A percentile compares a stretch with the other conserved stretches of the same genome.
Evolutionary conservation across 2,888 invertebrate species (phyloP).

Genomic region (Calephelis perditalis): DNA sequence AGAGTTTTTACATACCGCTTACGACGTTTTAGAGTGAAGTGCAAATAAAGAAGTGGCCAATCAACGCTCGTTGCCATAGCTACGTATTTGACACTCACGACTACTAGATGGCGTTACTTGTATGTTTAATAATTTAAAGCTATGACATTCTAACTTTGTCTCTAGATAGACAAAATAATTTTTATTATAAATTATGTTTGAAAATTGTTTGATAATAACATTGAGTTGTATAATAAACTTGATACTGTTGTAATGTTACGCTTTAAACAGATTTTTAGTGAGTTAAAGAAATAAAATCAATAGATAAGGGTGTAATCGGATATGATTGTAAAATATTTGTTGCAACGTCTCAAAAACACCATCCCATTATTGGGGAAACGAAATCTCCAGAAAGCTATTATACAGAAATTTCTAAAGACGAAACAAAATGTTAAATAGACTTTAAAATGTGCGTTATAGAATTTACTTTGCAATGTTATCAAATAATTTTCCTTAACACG

Average conservation of each 20-base stretch:
- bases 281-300: constrained; percentile 3
- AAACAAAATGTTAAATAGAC: constrained; percentile 36
- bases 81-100: constrained; percentile 42
- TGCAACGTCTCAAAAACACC: constrained; percentile 57
- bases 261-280: background rate
- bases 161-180: background rate
- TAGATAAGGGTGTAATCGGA: constrained; percentile 22
- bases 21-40: constrained; percentile 38
- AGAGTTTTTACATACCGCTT: constrained; percentile 40
- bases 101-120: constrained; percentile 58
- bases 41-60: constrained; percentile 59
- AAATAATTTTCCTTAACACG: constrained; percentile 42
- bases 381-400: constrained; percentile 72
- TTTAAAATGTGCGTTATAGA: constrained; percentile 45
- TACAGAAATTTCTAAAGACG: constrained; percentile 59
- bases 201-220: background rate
- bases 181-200: background rate
- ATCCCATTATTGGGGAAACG: constrained; percentile 63
- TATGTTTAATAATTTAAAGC: background rate
- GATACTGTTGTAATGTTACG: background rate
- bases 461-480: constrained; percentile 43
- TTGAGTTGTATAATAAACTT: background rate
- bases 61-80: constrained; percentile 66
- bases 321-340: constrained; percentile 70
- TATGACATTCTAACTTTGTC: background rate